Conservation (phyloP, 2,797 vertebrate species). For the Macropus fuliginosus region DNA sequence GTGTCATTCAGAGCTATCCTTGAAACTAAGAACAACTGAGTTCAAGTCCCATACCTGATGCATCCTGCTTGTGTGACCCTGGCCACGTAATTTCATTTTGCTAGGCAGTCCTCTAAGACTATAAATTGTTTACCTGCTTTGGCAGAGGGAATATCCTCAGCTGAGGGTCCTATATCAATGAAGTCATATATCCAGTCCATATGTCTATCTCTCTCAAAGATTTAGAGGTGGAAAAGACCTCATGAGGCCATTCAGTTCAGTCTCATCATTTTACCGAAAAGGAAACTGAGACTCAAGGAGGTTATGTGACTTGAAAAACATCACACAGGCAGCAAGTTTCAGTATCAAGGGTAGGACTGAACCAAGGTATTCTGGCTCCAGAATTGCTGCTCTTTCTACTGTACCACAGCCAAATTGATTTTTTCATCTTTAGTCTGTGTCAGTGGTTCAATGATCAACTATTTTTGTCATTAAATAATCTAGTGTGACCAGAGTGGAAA, state of each 20-base stretch:
- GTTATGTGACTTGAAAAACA: slow-evolving; percentile 14
- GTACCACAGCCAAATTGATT: background rate
- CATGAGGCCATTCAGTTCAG: background rate
- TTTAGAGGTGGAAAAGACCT: background rate
- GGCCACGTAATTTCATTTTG: background rate
- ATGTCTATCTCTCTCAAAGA: background rate
- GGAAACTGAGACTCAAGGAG: background rate
- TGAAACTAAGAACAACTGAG: background rate
- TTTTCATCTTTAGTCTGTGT: slow-evolving; percentile 26
- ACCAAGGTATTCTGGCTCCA: background rate
- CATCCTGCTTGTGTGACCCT: background rate
- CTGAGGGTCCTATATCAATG: background rate
- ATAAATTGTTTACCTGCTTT: background rate
- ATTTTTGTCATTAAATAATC: background rate
- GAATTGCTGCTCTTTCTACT: background rate
- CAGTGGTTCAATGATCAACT: background rate
- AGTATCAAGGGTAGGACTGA: background rate
- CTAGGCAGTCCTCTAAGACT: background rate
- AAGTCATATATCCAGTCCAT: background rate
- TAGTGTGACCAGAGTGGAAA: background rate
- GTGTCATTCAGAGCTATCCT: background rate
- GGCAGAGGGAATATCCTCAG: background rate
- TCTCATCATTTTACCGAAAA: background rate
- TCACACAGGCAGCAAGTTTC: background rate
- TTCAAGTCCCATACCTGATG: no score